Conservation (phyloP, 1,140 invertebrate genomes). For the Trachymyrmex septentrionalis region DNA sequence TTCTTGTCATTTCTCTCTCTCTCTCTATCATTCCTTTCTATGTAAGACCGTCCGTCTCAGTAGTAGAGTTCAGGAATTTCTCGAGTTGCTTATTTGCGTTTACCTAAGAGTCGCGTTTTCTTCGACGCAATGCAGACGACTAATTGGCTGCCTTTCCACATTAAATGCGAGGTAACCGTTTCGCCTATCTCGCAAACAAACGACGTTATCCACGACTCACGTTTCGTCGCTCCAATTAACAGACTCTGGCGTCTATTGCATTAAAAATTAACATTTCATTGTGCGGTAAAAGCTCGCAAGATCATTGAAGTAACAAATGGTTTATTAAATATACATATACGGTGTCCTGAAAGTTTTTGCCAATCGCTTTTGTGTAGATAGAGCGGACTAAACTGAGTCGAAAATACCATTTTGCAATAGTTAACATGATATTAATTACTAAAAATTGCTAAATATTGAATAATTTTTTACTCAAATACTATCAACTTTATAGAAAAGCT, state of each 20-base stretch:
- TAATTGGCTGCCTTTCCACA: constrained; percentile 62
- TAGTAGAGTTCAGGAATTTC: constrained; percentile 43
- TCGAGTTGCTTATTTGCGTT: constrained; percentile 71
- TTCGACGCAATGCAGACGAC: constrained; percentile 50
- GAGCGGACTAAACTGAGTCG: too few relatives aligned
- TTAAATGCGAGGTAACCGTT: constrained; percentile 45
- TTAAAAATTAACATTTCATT: constrained; percentile 37
- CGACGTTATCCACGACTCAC: not conserved
- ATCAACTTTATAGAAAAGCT: too few relatives aligned
- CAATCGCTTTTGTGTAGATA: too few relatives aligned
- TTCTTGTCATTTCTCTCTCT: not conserved
- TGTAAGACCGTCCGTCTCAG: not conserved
- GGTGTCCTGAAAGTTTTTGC: too few relatives aligned
- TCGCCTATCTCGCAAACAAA: constrained; percentile 12
- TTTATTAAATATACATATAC: not conserved
- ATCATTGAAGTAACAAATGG: not conserved
- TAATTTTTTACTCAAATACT: too few relatives aligned
- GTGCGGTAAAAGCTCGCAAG: not conserved
- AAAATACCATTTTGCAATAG: too few relatives aligned
- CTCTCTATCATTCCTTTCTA: constrained; percentile 7
- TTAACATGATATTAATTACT: too few relatives aligned
- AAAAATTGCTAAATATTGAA: too few relatives aligned
- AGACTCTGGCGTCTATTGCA: constrained; percentile 3
- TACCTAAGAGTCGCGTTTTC: constrained; percentile 57
- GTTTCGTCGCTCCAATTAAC: constrained; percentile 33